Conservation (phyloP, 1,140 invertebrate genomes). For the Magallana ariakensis region DNA sequence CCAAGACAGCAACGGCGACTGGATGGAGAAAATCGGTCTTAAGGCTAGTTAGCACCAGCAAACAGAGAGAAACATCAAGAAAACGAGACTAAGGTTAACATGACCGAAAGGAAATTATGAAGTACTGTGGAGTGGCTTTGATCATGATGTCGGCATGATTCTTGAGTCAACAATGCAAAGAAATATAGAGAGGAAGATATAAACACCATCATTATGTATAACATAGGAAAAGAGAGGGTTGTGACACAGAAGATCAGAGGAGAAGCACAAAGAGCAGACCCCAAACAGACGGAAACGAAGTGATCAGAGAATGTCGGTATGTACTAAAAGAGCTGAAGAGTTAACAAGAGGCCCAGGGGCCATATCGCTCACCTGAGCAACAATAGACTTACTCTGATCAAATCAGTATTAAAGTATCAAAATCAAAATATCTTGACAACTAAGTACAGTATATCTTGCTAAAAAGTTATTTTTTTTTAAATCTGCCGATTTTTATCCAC, state of each 20-base stretch:
- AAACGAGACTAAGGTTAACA: slow-evolving; percentile 9
- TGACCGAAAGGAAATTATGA: slow-evolving; percentile 35
- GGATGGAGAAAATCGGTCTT: slow-evolving; percentile 17
- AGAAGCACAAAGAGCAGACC: neutral
- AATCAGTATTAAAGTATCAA: no score
- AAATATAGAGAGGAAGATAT: slow-evolving; percentile 38
- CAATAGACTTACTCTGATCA: no score
- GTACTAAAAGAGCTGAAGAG: neutral
- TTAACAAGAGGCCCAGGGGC: no score
- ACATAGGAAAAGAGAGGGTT: slow-evolving; percentile 40
- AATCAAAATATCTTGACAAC: no score
- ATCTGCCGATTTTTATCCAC: no score
- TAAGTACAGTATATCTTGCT: no score
- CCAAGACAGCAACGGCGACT: neutral
- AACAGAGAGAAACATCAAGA: neutral
- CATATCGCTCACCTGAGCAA: no score
- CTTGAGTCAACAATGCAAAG: slow-evolving; percentile 20
- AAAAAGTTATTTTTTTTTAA: no score
- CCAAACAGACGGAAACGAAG: slow-evolving; percentile 22
- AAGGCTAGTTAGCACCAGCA: neutral
- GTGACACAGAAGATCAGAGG: neutral
- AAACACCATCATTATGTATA: slow-evolving; percentile 34
- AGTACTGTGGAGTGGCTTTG: slow-evolving; percentile 7
- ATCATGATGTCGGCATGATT: slow-evolving; percentile 37
- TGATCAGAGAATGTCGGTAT: slow-evolving; percentile 28